These are phyloP conservation scores for Diaphora mendica DNA, from an alignment of 2,888 invertebrate genomes.

Conservation along the genomic window DNA sequence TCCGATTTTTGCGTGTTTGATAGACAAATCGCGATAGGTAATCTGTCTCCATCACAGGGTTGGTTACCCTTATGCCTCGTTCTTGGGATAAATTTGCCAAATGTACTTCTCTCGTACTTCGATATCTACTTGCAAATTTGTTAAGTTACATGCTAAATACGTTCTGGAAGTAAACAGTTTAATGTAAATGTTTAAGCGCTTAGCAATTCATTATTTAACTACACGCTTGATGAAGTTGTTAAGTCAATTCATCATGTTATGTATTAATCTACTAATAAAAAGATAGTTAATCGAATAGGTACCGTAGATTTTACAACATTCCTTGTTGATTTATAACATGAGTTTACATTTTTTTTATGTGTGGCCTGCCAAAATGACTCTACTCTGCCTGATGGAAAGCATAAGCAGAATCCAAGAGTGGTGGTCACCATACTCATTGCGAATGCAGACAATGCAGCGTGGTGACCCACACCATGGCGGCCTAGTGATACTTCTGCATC, in stretches of 20 bases:
- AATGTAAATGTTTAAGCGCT: background rate
- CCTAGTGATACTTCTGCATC: no score
- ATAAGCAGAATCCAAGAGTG: no score
- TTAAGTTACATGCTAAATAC: slow-evolving; percentile 15
- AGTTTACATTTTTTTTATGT: no score
- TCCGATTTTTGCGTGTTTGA: slow-evolving; percentile 15
- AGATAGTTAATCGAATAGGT: no score
- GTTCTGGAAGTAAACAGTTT: slow-evolving; percentile 22
- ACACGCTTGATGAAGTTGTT: background rate
- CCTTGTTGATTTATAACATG: no score
- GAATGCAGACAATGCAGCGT: no score
- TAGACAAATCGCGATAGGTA: slow-evolving; percentile 24
- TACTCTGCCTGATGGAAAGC: no score
- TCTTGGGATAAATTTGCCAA: background rate
- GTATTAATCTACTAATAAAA: no score
- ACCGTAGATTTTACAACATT: no score
- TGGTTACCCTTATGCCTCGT: background rate
- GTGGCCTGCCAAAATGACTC: no score
- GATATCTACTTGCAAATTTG: background rate
- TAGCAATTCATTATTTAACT: background rate
- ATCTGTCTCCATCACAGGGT: slow-evolving; percentile 21
- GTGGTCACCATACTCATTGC: no score
- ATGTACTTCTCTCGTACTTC: background rate
- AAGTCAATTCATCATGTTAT: background rate
- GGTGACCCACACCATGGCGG: no score